Conservation (phyloP, 2,797 vertebrate species). For the Cygnus olor region DNA sequence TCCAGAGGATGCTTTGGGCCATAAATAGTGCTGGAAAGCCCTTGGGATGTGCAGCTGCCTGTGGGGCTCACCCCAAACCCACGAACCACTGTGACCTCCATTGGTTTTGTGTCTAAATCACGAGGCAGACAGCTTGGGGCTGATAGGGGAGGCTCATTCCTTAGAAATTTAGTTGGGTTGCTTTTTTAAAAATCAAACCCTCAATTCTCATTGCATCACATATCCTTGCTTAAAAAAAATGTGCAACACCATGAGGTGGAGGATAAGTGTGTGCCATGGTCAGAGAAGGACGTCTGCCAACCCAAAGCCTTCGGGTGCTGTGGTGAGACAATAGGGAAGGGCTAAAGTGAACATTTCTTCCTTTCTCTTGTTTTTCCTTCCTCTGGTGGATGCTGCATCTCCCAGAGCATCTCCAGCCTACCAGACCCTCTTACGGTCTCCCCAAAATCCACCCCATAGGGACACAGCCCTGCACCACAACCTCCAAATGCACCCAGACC, state of each 20-base stretch:
- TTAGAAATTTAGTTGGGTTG: no score
- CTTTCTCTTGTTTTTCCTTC: background rate
- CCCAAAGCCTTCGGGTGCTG: background rate
- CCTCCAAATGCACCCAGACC: background rate
- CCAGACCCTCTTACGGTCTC: background rate
- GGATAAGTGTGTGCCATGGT: background rate
- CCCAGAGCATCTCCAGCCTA: background rate
- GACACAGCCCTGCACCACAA: no score
- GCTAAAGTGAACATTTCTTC: background rate
- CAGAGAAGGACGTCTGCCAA: background rate
- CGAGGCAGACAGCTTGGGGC: background rate
- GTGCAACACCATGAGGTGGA: background rate
- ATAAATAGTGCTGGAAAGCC: background rate
- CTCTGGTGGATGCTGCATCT: background rate
- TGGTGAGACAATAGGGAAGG: background rate
- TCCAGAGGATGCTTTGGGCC: background rate
- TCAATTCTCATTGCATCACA: background rate
- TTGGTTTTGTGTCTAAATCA: background rate
- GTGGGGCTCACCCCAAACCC: background rate
- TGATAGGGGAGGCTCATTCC: background rate
- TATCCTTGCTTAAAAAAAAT: background rate
- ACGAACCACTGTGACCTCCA: background rate
- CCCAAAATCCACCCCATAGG: accelerated
- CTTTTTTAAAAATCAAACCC: no score
- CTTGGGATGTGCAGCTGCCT: background rate